Evolutionary conservation across 2,113 vertebrate genomes (phyloP).

Genomic region (Osmerus eperlanus): DNA sequence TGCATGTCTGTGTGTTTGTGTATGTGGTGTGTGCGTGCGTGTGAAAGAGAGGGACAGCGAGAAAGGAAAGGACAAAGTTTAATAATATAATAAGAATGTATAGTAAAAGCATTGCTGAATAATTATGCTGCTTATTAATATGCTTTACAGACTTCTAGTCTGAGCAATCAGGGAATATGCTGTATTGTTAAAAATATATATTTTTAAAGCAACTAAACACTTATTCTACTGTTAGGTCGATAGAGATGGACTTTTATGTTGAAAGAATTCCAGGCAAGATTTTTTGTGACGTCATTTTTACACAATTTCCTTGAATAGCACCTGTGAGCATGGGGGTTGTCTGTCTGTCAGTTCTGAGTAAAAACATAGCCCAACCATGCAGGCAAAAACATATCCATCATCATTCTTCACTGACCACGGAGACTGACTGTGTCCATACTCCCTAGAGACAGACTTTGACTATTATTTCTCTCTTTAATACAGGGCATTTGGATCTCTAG

Average conservation of each 20-base stretch:
- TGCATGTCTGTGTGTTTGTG: too few species aligned
- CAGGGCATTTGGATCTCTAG: conserved; percentile 1
- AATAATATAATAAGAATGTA: too few species aligned
- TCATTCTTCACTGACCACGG: conserved; percentile 57
- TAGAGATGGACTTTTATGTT: conserved; percentile 62
- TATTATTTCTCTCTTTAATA: conserved; percentile 14
- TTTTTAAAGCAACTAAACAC: too few species aligned
- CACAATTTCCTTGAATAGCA: conserved; percentile 79
- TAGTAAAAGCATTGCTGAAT: too few species aligned
- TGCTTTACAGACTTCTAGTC: too few species aligned
- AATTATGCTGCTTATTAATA: too few species aligned
- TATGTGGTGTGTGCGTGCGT: too few species aligned
- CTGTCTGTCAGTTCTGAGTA: conserved; percentile 71
- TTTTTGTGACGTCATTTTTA: conserved; percentile 73
- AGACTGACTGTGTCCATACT: conserved; percentile 43
- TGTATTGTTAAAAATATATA: too few species aligned
- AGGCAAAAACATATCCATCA: conserved; percentile 68
- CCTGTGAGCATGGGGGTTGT: conserved; percentile 73
- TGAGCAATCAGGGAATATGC: too few species aligned
- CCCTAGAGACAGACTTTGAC: conserved; percentile 38
- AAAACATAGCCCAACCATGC: conserved; percentile 69
- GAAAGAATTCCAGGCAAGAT: conserved; percentile 62
- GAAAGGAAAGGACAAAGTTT: too few species aligned
- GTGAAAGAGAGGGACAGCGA: too few species aligned
- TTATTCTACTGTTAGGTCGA: conserved; percentile 4